Percentiles rank a stretch among this genome's conserved stretches.
phyloP scores from a whole-genome alignment of 2,797 vertebrate genomes.

The Pogonophryne albipinna region DNA sequence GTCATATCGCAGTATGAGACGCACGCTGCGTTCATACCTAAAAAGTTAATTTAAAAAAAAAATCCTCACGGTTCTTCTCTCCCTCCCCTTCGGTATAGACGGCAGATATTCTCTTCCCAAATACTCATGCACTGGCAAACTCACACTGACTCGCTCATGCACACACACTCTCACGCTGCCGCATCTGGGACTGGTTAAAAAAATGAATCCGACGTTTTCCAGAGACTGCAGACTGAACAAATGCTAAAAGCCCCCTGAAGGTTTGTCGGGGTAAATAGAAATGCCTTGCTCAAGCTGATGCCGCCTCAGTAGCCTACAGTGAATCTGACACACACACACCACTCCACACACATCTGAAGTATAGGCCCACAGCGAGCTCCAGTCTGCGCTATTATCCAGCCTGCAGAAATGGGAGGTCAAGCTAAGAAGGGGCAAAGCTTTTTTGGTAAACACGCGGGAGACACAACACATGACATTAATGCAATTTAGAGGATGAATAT shows the following conservation, averaged over 20 bases:
- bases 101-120: conserved; percentile 69
- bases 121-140: conserved; percentile 75
- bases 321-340: conserved; percentile 41
- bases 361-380: conserved; percentile 68
- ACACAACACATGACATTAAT: conserved; percentile 82
- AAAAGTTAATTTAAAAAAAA: conserved; percentile 63
- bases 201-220: conserved; percentile 94
- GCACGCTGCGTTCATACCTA: conserved; percentile 97
- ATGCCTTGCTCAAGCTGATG: conserved; percentile 80
- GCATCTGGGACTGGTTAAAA: conserved; percentile 90
- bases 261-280: conserved; percentile 84
- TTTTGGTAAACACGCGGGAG: conserved; percentile 81
- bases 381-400: conserved; percentile 84
- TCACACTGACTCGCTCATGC: conserved; percentile 68
- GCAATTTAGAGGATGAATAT: conserved; percentile 75
- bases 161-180: conserved; percentile 73
- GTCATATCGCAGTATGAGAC: conserved; percentile 96
- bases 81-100: conserved; percentile 66
- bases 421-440: conserved; percentile 63
- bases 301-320: conserved; percentile 73
- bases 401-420: conserved; percentile 81
- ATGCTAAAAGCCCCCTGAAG: conserved; percentile 90
- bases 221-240: conserved; percentile 88
- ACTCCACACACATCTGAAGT: conserved; percentile 52
- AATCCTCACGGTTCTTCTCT: conserved; percentile 74